These are phyloP conservation scores for Odontocolon sp. DNA, from an alignment of 2,888 invertebrate genomes.

Conservation along the genomic window DNA sequence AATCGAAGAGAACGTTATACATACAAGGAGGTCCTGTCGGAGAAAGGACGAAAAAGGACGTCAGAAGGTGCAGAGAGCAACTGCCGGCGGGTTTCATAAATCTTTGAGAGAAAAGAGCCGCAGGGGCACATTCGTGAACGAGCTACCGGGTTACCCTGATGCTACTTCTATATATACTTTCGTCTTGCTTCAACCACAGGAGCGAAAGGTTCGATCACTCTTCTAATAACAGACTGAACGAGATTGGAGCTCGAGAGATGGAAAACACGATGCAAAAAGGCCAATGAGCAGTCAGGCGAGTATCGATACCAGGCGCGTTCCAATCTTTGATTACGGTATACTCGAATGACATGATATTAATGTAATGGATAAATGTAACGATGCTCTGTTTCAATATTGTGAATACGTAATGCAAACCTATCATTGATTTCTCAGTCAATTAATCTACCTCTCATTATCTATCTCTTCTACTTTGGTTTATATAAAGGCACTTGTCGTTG, in stretches of 20 bases:
- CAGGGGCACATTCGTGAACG: constrained; percentile 32
- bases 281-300: background rate
- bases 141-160: constrained; percentile 54
- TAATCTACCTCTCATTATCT: constrained; percentile 31
- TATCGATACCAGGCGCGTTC: no score
- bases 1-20: no score
- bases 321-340: constrained; percentile 36
- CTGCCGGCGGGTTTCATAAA: constrained; percentile 41
- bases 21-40: background rate
- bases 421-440: constrained; percentile 45
- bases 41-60: background rate
- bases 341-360: constrained; percentile 52
- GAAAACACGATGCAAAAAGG: background rate
- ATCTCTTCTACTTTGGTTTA: constrained; percentile 22
- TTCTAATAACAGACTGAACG: constrained; percentile 52
- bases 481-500: constrained; percentile 31
- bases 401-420: background rate
- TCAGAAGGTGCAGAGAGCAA: background rate
- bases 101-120: constrained; percentile 9
- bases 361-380: constrained; percentile 24
- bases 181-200: background rate
- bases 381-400: background rate
- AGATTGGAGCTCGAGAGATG: constrained; percentile 6
- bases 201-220: background rate
- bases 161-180: constrained; percentile 6